Conservation (phyloP, 2,797 vertebrate genomes). For the Chaetophractus vellerosus region DNA sequence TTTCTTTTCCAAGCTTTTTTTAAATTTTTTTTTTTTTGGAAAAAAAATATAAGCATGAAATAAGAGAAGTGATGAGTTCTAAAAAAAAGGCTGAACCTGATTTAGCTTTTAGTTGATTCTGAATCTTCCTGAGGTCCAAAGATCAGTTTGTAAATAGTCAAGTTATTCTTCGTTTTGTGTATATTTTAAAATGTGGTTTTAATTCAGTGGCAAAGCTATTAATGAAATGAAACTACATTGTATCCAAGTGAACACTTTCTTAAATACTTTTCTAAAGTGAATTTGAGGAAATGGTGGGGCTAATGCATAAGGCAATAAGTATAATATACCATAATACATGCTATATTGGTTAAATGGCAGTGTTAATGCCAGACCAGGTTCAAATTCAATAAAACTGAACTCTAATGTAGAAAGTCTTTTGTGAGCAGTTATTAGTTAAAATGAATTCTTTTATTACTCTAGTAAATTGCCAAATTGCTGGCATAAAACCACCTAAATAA, state of each 20-base stretch:
- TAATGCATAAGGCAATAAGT: constrained; percentile 50
- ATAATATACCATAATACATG: constrained; percentile 52
- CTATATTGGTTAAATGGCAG: not conserved
- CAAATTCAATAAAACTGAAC: constrained; percentile 75
- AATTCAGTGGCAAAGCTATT: constrained; percentile 59
- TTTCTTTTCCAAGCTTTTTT: not conserved
- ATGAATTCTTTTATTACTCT: constrained; percentile 80
- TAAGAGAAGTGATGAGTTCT: not conserved
- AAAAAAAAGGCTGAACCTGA: not conserved
- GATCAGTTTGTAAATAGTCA: not conserved
- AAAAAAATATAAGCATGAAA: not conserved
- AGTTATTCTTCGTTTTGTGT: not conserved
- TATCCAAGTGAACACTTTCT: constrained; percentile 51
- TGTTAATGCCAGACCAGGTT: constrained; percentile 63
- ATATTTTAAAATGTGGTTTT: constrained; percentile 52
- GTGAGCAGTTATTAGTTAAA: constrained; percentile 83
- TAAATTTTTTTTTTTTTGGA: not conserved
- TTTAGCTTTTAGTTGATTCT: not conserved
- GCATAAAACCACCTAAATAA: constrained; percentile 79
- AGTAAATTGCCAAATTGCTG: constrained; percentile 77
- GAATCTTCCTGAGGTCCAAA: not conserved
- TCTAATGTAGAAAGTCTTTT: constrained; percentile 75
- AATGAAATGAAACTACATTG: constrained; percentile 57
- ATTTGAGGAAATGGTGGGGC: constrained; percentile 43
- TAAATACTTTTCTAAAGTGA: constrained; percentile 62